These are phyloP conservation scores for Ophioderma brevispina DNA, from an alignment of 35 echinoderm and acorn worm genomes.

Conservation along the genomic window DNA sequence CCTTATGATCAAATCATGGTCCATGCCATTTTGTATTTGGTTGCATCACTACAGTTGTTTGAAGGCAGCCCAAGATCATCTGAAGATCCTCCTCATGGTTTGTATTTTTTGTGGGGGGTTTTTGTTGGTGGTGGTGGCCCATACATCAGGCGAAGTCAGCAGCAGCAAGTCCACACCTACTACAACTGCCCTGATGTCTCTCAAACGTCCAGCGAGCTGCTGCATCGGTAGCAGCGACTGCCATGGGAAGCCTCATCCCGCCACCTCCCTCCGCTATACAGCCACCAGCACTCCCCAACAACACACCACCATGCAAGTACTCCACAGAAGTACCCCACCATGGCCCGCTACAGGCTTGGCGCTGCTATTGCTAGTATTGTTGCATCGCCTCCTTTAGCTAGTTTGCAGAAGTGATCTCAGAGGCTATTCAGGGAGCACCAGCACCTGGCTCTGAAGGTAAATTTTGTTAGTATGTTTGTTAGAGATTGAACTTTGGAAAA, in stretches of 20 bases:
- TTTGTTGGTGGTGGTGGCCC: no score
- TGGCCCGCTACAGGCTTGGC: not conserved
- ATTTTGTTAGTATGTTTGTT: no score
- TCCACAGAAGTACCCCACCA: not conserved
- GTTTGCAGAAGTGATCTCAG: not conserved
- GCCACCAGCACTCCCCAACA: constrained; percentile 11
- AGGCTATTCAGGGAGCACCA: not conserved
- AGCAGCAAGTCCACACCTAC: not conserved
- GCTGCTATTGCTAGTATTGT: not conserved
- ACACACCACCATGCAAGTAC: constrained; percentile 19
- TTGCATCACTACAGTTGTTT: no score
- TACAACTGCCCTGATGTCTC: not conserved
- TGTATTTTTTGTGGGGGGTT: no score
- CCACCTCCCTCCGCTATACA: not conserved
- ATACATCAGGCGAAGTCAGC: no score
- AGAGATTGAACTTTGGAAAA: no score
- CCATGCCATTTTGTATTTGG: no score
- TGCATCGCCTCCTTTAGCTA: not conserved
- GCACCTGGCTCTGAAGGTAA: not conserved
- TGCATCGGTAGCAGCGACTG: constrained; percentile 60
- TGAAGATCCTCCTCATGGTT: no score
- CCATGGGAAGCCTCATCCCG: constrained; percentile 38
- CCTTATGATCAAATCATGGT: no score
- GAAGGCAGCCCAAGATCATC: no score
- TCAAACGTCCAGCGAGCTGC: constrained; percentile 39